Evolutionary conservation across 2,113 vertebrate species (phyloP), one percentile per base, ranked within the genome.

Genomic region (Telmatochromis sp.): DNA sequence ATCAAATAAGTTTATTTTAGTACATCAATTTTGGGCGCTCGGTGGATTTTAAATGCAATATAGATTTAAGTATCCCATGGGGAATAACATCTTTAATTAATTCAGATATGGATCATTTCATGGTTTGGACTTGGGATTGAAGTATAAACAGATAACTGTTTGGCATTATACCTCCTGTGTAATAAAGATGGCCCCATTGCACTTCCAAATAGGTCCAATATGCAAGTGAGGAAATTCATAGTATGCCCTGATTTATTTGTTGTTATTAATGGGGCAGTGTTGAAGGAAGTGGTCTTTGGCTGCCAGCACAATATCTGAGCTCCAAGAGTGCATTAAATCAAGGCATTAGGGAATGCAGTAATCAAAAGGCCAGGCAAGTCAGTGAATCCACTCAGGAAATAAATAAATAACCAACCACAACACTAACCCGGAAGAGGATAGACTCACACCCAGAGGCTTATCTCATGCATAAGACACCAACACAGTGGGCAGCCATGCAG

Each of bases 291-390:
- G 89, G 92, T 91, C 91, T 91, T 90, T 92, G 89, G 93, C 95
- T 94, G 93, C 92, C 94, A 93, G 92, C 82, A 68, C 87, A 90
- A 95, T 94, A 92, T 95, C 92, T 95, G 95, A 96, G 94, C 95
- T 94, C 92, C 83, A 91, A 92, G 93, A 94, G 93, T 90, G 88
- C 94, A 94, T 96, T 96, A 96, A 95, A 95, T 95, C 94, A 95
- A 91, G 80, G 84, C 93, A 94, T 96, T 94, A 94, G 91, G 91
- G 91, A 91, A 87, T 60, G 60, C 50, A 58, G 93, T 93, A 94
- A 95, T 95, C 94, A 95, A 95, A 91, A 93, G 93, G 91, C 91
- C 86, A 57, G 88, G 88, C 50, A 81, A 94, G 90, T 89, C 83
- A 63, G 60, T 92, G 93, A 89, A 92, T 89, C 85, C 71, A 80